Evolutionary conservation across 2,797 vertebrate species (phyloP).

Genomic region (Phataginus tricuspis): DNA sequence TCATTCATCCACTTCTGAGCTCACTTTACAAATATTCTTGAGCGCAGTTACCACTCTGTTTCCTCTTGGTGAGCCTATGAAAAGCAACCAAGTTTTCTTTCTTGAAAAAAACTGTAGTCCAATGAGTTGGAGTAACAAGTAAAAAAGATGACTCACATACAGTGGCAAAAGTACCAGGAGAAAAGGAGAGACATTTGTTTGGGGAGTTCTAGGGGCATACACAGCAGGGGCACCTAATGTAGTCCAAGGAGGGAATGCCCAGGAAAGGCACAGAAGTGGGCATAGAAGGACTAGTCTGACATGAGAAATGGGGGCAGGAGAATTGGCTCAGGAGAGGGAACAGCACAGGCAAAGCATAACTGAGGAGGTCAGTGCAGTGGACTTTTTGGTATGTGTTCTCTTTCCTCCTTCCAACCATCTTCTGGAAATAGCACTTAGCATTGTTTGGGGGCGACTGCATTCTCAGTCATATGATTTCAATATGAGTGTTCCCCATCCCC

Average conservation of each 20-base stretch:
- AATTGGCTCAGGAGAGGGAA: no score
- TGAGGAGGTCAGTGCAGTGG: rapidly evolving
- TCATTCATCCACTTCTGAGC: background rate
- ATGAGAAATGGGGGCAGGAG: background rate
- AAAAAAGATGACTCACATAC: background rate
- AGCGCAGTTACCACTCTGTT: background rate
- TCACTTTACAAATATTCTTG: background rate
- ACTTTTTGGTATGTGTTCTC: background rate
- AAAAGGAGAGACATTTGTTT: no score
- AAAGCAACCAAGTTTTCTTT: background rate
- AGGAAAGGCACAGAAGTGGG: rapidly evolving
- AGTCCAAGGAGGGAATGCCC: rapidly evolving
- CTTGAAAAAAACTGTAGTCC: background rate
- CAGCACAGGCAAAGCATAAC: rapidly evolving
- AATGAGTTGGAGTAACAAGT: background rate
- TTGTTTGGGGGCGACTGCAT: background rate
- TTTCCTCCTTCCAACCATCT: no score
- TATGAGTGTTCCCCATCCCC: background rate
- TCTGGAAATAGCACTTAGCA: background rate
- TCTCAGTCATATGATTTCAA: background rate
- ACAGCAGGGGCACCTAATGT: rapidly evolving
- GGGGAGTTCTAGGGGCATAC: rapidly evolving
- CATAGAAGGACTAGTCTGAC: rapidly evolving
- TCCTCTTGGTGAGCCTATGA: background rate
- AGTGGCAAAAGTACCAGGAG: rapidly evolving